These are phyloP conservation scores for Typhlomys cinereus DNA, from an alignment of 2,113 vertebrate species.

Conservation along the genomic window DNA sequence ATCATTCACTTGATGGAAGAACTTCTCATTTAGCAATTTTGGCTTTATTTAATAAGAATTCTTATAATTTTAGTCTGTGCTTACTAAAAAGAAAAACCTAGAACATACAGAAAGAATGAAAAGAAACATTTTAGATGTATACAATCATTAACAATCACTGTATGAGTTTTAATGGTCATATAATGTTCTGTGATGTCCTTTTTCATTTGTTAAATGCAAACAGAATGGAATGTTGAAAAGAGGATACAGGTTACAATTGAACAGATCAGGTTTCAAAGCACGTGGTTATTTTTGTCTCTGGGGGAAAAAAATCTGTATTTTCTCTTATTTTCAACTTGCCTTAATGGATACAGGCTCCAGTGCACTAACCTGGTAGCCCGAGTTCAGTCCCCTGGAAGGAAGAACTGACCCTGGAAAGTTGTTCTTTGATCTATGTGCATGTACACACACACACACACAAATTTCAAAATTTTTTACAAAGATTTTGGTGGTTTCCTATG, in stretches of 20 bases:
- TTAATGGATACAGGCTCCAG: neutral
- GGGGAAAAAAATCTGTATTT: neutral
- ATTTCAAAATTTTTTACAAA: no score
- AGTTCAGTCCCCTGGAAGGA: no score
- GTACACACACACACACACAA: no score
- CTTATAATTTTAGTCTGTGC: neutral
- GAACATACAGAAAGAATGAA: neutral
- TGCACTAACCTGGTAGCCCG: no score
- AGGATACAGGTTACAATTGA: neutral
- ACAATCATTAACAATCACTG: neutral
- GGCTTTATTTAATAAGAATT: neutral
- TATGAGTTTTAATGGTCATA: neutral
- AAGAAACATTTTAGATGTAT: neutral
- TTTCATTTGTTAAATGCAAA: neutral
- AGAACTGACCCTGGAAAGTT: no score
- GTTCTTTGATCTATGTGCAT: no score
- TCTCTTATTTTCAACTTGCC: conserved; percentile 12
- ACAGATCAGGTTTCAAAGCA: neutral
- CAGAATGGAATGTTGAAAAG: neutral
- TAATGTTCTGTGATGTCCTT: neutral
- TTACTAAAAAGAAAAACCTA: conserved; percentile 13
- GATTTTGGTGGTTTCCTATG: neutral
- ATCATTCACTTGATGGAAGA: neutral
- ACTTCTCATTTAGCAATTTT: neutral
- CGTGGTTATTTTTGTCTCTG: neutral